Base-by-base conservation (phyloP, 2,888 invertebrate species). In the Dioctria linearis region DNA sequence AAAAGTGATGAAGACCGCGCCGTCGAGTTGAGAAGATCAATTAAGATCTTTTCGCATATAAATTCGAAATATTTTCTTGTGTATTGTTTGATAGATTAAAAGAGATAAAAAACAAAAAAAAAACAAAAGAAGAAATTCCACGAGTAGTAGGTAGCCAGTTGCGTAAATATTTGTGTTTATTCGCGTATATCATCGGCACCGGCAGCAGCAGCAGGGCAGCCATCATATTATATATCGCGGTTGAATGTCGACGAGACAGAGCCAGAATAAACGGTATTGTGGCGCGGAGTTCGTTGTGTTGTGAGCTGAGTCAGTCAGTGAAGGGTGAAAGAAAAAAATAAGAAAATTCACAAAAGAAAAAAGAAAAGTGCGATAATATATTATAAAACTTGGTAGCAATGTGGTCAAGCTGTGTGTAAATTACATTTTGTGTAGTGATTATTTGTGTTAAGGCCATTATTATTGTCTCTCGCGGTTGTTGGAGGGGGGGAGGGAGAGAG, bases 361-460 rank as follows among this genome's bases (percentile, higher is more conserved):
- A 46, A 42, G 67, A 42, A 67, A 67, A 67, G 67, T 67, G 51
- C 65, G 67, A 67, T 43, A 46, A 46, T 6, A 6, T 46, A 46
- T 67, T 25, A 13, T 67, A 43, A 42, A 67, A n/a, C n/a, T 25
- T 25, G 0, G 25, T 25, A 25, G 25, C 25, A 1, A n/a, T 25
- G 46, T 37, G 67, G 43, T 67, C 42, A 46, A 46, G 46, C 67
- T 43, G 67, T 67, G 67, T 67, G 46, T 25, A 67, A 67, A 67
- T 67, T 67, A 67, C 67, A 43, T 67, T 25, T 25, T 25, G 25
- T 43, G n/a, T 9, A 11, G 54, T 75, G 40, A 75, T 75, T 75
- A 75, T 75, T 59, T 57, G 75, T 75, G 75, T 75, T 75, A 75
- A 75, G 75, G 75, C 59, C 75, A 59, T 42, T 59, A 25, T 25